Conservation (phyloP, 2,888 invertebrate genomes). For the Acanthoscelides obtectus region DNA sequence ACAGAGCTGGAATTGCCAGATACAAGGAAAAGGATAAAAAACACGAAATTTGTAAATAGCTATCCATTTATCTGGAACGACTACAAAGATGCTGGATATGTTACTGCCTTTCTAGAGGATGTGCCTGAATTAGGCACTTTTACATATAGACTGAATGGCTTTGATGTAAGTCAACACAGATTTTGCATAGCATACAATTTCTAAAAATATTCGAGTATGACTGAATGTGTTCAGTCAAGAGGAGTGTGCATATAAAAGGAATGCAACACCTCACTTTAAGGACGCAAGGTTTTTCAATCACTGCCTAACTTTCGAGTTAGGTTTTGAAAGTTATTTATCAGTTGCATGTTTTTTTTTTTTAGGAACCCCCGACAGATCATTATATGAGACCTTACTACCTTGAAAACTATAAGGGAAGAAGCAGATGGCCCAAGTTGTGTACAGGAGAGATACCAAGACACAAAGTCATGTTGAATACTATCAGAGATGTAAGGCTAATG, state of each 20-base stretch:
- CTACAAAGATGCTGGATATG: constrained; percentile 64
- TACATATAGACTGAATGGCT: constrained; percentile 85
- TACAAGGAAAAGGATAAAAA: constrained; percentile 64
- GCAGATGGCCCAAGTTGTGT: constrained; percentile 57
- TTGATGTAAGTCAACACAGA: constrained; percentile 52
- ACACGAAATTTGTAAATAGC: constrained; percentile 63
- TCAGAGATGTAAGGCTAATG: constrained; percentile 64
- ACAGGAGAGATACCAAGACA: constrained; percentile 70
- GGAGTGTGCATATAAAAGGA: too few species aligned
- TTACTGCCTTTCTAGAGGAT: constrained; percentile 85
- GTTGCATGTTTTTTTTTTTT: constrained; percentile 14
- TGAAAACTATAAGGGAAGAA: constrained; percentile 56
- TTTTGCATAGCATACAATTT: too few species aligned
- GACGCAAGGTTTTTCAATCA: too few species aligned
- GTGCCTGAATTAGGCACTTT: constrained; percentile 80
- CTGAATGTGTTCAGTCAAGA: neutral
- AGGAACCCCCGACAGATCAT: constrained; percentile 80
- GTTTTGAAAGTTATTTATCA: neutral
- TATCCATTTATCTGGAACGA: constrained; percentile 87
- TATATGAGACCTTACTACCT: constrained; percentile 80
- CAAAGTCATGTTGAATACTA: constrained; percentile 59
- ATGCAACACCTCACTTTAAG: too few species aligned
- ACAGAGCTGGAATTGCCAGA: constrained; percentile 86
- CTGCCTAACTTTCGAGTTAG: neutral
- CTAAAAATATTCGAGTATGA: too few species aligned